Percentiles rank a stretch among this genome's conserved stretches.
phyloP scores from a whole-genome alignment of 2,797 vertebrate genomes.

The Leucoraja ocellata region DNA sequence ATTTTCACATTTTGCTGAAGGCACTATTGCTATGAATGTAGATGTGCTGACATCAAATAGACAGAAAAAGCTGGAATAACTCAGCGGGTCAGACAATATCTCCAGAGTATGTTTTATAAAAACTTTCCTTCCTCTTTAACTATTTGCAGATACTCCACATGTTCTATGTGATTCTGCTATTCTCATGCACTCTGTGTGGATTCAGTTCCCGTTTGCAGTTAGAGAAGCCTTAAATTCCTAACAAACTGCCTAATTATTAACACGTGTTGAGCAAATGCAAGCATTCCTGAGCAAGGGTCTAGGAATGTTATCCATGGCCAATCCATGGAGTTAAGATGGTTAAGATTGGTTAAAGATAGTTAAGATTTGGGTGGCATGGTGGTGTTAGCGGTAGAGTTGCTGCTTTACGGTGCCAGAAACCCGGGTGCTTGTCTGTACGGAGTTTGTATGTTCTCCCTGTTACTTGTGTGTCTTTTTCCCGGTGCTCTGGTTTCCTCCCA shows the following conservation, averaged over 20 bases:
- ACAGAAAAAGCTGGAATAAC: too few relatives aligned
- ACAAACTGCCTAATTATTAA: neutral
- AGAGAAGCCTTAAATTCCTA: neutral
- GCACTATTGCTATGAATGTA: neutral
- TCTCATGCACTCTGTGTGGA: neutral
- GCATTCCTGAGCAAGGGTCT: neutral
- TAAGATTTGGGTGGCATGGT: too few relatives aligned
- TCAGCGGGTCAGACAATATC: too few relatives aligned
- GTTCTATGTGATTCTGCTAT: neutral
- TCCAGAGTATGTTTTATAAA: neutral
- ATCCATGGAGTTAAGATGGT: too few relatives aligned
- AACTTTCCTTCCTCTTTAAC: neutral
- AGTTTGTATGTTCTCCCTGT: too few relatives aligned
- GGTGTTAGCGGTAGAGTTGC: too few relatives aligned
- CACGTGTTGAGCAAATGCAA: neutral
- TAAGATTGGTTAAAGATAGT: too few relatives aligned
- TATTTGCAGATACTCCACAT: neutral
- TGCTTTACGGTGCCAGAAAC: too few relatives aligned
- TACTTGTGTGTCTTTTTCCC: too few relatives aligned
- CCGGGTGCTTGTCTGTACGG: too few relatives aligned
- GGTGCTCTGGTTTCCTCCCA: too few relatives aligned
- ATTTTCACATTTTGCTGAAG: neutral
- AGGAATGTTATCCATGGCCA: neutral
- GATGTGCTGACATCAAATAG: neutral
- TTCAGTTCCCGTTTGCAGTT: neutral